These are phyloP conservation scores for Triops cancriformis DNA, from an alignment of 1,140 invertebrate species.

Conservation along the genomic window DNA sequence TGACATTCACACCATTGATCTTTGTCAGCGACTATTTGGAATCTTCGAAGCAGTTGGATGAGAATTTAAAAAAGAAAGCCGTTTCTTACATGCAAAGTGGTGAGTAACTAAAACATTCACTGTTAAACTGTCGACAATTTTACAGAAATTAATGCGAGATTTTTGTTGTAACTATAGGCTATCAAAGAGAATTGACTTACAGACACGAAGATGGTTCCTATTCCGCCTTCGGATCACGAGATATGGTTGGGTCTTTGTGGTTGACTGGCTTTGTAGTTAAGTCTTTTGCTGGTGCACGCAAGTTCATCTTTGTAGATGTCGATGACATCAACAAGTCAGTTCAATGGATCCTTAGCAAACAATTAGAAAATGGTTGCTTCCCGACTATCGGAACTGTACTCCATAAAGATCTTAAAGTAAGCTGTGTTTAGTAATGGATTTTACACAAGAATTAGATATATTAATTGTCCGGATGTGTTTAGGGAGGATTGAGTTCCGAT, in stretches of 20 bases:
- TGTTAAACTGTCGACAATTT: not conserved
- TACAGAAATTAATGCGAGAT: not conserved
- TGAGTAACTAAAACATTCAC: slow-evolving; percentile 33
- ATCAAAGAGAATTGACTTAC: slow-evolving; percentile 65
- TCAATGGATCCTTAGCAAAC: slow-evolving; percentile 42
- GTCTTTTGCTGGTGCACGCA: slow-evolving; percentile 56
- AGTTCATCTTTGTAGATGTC: slow-evolving; percentile 55
- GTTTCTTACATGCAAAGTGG: slow-evolving; percentile 58
- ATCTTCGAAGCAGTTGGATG: slow-evolving; percentile 37
- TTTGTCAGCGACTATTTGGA: slow-evolving; percentile 57
- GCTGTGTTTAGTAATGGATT: not conserved
- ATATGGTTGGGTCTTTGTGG: slow-evolving; percentile 62
- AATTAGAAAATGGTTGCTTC: slow-evolving; percentile 49
- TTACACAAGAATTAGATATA: not conserved
- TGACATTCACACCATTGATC: slow-evolving; percentile 66
- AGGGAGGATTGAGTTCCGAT: slow-evolving; percentile 43
- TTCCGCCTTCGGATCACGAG: slow-evolving; percentile 62
- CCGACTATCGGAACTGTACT: slow-evolving; percentile 35
- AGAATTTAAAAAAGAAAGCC: slow-evolving; percentile 45
- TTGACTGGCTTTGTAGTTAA: slow-evolving; percentile 72
- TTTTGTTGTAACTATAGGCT: slow-evolving; percentile 47
- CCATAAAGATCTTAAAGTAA: slow-evolving; percentile 21
- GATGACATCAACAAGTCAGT: slow-evolving; percentile 39
- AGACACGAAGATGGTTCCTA: slow-evolving; percentile 65
- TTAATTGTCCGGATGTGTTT: not conserved